Conservation (phyloP, 2,797 vertebrate genomes). For the Gymnodraco acuticeps region DNA sequence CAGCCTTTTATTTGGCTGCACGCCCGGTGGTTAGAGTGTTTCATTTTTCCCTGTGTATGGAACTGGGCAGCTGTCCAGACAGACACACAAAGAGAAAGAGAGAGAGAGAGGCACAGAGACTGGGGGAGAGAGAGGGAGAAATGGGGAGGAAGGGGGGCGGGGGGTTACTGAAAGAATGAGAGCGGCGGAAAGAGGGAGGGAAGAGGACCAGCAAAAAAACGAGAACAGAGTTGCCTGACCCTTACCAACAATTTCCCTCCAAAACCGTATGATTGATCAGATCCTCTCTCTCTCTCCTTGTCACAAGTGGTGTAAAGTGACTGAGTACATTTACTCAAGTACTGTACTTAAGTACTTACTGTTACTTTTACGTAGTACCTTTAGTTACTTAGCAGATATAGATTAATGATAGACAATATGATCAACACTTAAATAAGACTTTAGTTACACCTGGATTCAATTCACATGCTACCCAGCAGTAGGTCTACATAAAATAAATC, state of each 20-base stretch:
- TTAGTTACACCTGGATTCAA: no score
- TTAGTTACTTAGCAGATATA: neutral
- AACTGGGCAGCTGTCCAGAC: conserved; percentile 98
- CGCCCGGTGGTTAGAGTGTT: conserved; percentile 87
- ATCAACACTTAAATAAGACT: no score
- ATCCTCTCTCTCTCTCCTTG: conserved; percentile 73
- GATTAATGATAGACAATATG: no score
- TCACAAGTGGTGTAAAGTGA: conserved; percentile 1
- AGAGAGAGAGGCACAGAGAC: conserved; percentile 31
- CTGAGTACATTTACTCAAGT: no score
- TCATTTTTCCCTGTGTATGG: conserved; percentile 90
- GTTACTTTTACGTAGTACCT: no score
- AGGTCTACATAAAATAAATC: no score
- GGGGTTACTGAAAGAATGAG: conserved; percentile 72
- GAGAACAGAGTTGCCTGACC: conserved; percentile 74
- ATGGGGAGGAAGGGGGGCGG: neutral
- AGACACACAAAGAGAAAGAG: conserved; percentile 79
- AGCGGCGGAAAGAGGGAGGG: conserved; percentile 54
- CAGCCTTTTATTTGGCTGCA: conserved; percentile 86
- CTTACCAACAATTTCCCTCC: conserved; percentile 82
- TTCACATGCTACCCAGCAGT: no score
- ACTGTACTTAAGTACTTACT: no score
- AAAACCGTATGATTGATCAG: conserved; percentile 85
- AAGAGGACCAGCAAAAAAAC: conserved; percentile 74
- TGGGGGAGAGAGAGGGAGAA: conserved; percentile 17